phyloP scores from a whole-genome alignment of 2,888 invertebrate species.

The Dryomyza anilis region DNA sequence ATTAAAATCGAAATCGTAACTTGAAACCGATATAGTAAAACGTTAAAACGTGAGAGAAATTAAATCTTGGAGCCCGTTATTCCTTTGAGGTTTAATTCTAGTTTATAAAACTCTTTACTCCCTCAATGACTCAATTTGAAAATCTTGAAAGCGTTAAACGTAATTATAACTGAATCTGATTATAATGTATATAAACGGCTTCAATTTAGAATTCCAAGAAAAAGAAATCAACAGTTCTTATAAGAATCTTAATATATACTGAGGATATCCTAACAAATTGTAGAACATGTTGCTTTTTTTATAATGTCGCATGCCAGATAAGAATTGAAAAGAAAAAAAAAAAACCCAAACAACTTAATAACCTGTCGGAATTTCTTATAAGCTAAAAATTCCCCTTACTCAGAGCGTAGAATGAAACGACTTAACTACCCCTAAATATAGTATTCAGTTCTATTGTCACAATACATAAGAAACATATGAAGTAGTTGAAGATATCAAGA shows the following conservation, averaged over 20 bases:
- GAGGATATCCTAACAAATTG: constrained; percentile 23
- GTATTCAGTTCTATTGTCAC: not conserved
- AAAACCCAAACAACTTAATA: constrained; percentile 1
- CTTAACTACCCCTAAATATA: not conserved
- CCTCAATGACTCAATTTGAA: too few relatives aligned
- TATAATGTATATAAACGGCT: not conserved
- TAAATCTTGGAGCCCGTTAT: too few relatives aligned
- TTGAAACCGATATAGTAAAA: too few relatives aligned
- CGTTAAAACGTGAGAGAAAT: too few relatives aligned
- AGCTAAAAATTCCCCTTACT: constrained; percentile 12
- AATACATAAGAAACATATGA: not conserved
- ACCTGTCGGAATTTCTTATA: constrained; percentile 27
- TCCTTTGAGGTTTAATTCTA: too few relatives aligned
- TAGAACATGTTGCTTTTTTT: constrained; percentile 29
- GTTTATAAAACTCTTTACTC: too few relatives aligned
- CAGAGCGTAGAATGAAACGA: not conserved
- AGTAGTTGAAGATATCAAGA: too few relatives aligned
- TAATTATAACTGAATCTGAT: too few relatives aligned
- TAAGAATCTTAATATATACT: not conserved
- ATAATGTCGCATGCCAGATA: not conserved
- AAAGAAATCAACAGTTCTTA: not conserved
- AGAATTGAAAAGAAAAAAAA: too few relatives aligned
- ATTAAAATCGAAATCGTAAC: too few relatives aligned
- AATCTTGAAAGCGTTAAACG: too few relatives aligned
- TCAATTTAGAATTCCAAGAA: not conserved